These are phyloP conservation scores for Brachionus plicatilis DNA, from an alignment of 1,140 invertebrate species.

Conservation along the genomic window DNA sequence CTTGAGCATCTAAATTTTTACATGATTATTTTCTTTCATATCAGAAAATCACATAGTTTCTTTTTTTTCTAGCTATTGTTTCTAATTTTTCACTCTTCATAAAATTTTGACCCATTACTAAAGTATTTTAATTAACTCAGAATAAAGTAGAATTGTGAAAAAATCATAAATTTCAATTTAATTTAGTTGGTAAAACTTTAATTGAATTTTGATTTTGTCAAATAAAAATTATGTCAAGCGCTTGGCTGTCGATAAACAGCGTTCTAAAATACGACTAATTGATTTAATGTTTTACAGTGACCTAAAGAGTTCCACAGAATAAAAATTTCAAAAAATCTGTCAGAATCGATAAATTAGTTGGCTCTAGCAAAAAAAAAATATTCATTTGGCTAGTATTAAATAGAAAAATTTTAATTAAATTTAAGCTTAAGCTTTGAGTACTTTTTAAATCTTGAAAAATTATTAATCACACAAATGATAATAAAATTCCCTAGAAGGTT, in stretches of 20 bases:
- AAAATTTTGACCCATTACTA: background rate
- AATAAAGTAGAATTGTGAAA: background rate
- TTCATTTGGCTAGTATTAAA: too few relatives aligned
- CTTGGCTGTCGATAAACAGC: background rate
- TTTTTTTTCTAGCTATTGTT: background rate
- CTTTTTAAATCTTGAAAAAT: too few relatives aligned
- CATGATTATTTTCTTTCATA: background rate
- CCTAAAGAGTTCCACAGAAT: background rate
- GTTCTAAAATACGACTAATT: background rate
- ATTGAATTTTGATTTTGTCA: background rate
- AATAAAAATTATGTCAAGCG: background rate
- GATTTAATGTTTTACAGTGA: background rate
- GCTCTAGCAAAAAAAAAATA: too few relatives aligned
- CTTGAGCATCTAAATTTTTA: background rate
- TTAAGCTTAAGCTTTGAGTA: too few relatives aligned
- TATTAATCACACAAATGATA: too few relatives aligned
- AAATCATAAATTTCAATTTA: background rate
- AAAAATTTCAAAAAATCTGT: background rate
- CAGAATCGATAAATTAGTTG: background rate
- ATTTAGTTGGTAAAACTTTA: background rate
- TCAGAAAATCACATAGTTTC: constrained; percentile 15
- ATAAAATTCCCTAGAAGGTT: too few relatives aligned
- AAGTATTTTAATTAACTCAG: background rate
- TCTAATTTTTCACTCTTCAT: background rate
- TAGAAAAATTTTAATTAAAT: too few relatives aligned